Evolutionary conservation across 1,140 invertebrate genomes (phyloP).

Genomic region (Holcopasites calliopsidis): DNA sequence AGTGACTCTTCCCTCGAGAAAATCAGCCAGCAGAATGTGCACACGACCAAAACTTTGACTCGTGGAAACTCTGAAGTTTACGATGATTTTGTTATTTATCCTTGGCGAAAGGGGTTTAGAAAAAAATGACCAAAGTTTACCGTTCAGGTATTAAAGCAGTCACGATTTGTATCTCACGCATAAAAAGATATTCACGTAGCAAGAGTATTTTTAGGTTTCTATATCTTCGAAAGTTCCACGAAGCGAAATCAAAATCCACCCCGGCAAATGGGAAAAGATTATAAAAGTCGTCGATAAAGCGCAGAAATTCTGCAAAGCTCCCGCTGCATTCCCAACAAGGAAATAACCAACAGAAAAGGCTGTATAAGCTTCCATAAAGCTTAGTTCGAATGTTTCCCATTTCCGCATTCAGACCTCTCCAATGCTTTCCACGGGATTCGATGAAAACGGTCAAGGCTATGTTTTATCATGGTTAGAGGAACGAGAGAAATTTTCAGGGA

Average conservation of each 20-base stretch:
- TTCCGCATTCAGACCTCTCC: neutral
- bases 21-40: constrained; percentile 60
- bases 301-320: neutral
- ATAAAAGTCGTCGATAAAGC: neutral
- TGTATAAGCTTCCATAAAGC: neutral
- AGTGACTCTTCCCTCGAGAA: constrained; percentile 53
- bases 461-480: neutral
- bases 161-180: too few relatives aligned
- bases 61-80: too few relatives aligned
- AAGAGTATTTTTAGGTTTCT: too few relatives aligned
- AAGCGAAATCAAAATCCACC: too few relatives aligned
- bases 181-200: too few relatives aligned
- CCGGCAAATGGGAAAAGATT: neutral
- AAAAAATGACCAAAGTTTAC: too few relatives aligned
- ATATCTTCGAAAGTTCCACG: too few relatives aligned
- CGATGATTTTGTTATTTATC: too few relatives aligned
- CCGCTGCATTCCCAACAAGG: neutral
- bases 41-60: neutral
- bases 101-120: too few relatives aligned
- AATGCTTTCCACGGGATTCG: neutral
- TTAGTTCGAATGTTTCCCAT: neutral
- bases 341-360: neutral
- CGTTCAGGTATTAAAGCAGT: too few relatives aligned
- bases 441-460: neutral
- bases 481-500: neutral